A percentile compares a stretch with the other conserved stretches of the same genome.
Conservation (phyloP, 2,888 invertebrate genomes). For the Chydorus sphaericus region DNA sequence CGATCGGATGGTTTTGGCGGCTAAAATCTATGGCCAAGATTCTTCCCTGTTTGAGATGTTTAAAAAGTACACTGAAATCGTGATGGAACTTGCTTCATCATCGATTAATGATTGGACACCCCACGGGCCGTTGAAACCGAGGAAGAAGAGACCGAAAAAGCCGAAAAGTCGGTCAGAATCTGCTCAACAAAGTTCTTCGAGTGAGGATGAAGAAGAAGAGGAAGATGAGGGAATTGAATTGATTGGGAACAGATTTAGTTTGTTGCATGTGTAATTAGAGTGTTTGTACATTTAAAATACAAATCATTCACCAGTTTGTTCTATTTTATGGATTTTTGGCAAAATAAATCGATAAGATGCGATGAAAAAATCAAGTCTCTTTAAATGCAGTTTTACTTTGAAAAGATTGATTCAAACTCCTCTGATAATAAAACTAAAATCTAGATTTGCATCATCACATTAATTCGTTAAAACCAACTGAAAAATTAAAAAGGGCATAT, state of each 20-base stretch:
- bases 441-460: no score
- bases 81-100: background rate
- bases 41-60: background rate
- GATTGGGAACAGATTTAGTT: slow-evolving; percentile 7
- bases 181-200: background rate
- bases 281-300: no score
- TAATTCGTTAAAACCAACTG: no score
- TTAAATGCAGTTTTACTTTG: no score
- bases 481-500: no score
- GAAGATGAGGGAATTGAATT: background rate
- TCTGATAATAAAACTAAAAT: no score
- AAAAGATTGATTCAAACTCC: no score
- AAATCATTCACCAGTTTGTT: no score
- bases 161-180: background rate
- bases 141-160: background rate
- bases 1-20: background rate
- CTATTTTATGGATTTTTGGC: no score
- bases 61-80: background rate
- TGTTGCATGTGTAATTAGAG: background rate
- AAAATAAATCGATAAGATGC: no score
- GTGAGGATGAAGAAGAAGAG: background rate
- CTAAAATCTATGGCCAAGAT: background rate
- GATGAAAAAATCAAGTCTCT: no score
- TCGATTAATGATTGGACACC: background rate
- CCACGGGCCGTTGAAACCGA: background rate